Percentiles rank a stretch among this genome's conserved stretches.
Evolutionary conservation across 2,888 invertebrate species (phyloP).

Genomic region (Eurois occulta): DNA sequence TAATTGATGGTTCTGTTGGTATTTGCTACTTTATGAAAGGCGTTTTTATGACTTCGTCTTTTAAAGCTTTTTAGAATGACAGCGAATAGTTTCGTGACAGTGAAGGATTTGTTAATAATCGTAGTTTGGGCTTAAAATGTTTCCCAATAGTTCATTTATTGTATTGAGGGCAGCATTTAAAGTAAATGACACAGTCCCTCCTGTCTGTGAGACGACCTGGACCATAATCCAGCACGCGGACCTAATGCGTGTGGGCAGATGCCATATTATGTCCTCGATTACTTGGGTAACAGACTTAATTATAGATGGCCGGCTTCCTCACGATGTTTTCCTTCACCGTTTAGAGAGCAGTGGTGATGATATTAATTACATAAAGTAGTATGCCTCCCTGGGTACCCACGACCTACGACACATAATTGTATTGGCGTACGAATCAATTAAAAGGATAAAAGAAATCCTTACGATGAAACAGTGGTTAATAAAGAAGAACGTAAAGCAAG

Average conservation of each 20-base stretch:
- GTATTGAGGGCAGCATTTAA: not conserved
- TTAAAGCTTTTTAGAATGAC: not conserved
- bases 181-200: not conserved
- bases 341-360: not conserved
- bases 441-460: not conserved
- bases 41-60: not conserved
- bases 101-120: not conserved
- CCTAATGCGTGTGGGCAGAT: not conserved
- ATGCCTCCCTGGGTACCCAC: too few species aligned
- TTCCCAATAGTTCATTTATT: not conserved
- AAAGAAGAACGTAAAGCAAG: constrained; percentile 52
- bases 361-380: not conserved
- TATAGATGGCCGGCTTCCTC: not conserved
- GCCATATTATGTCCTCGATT: not conserved
- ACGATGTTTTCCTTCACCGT: not conserved
- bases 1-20: constrained; percentile 48
- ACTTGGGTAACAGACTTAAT: not conserved
- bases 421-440: not conserved
- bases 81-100: not conserved
- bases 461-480: constrained; percentile 22
- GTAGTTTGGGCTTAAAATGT: not conserved
- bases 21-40: not conserved
- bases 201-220: not conserved
- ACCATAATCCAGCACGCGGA: not conserved
- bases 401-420: too few species aligned